Conservation (phyloP, 1,140 invertebrate genomes). For the Nasonia vitripennis region DNA sequence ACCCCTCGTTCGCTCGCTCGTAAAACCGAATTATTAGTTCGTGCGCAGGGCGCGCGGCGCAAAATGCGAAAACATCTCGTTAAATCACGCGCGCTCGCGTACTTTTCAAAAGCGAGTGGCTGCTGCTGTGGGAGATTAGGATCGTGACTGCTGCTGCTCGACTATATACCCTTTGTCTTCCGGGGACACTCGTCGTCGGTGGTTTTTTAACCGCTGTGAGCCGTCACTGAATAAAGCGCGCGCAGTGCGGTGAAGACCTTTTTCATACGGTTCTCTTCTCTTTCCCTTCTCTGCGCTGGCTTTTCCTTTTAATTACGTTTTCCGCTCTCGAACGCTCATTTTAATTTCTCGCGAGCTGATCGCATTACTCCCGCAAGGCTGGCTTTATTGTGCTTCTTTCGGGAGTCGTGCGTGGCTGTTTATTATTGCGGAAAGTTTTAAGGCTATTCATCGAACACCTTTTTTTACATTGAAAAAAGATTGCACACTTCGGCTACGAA, state of each 20-base stretch:
- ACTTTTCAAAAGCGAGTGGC: slow-evolving; percentile 1
- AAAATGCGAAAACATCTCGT: slow-evolving; percentile 69
- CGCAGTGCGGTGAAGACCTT: background rate
- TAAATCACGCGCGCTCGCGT: slow-evolving; percentile 61
- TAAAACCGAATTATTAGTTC: slow-evolving; percentile 73
- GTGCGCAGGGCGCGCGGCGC: slow-evolving; percentile 48
- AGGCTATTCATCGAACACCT: background rate
- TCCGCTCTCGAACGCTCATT: slow-evolving; percentile 28
- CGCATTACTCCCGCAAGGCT: slow-evolving; percentile 24
- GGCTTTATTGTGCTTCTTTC: background rate
- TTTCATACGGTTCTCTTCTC: slow-evolving; percentile 2
- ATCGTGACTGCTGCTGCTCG: background rate
- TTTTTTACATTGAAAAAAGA: background rate
- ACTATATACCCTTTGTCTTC: background rate
- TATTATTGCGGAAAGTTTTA: slow-evolving; percentile 13
- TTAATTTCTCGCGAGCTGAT: slow-evolving; percentile 34
- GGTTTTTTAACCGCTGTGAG: slow-evolving; percentile 34
- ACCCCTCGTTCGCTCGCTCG: slow-evolving; percentile 61
- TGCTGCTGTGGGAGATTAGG: slow-evolving; percentile 9
- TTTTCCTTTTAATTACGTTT: slow-evolving; percentile 41
- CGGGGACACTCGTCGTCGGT: background rate
- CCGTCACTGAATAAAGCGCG: background rate
- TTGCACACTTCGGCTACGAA: background rate
- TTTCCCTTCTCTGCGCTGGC: background rate
- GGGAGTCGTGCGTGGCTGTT: background rate